A percentile compares a stretch with the other conserved stretches of the same genome.
Evolutionary conservation across 1,140 invertebrate species (phyloP).

Genomic region (Euwallacea fornicatus): DNA sequence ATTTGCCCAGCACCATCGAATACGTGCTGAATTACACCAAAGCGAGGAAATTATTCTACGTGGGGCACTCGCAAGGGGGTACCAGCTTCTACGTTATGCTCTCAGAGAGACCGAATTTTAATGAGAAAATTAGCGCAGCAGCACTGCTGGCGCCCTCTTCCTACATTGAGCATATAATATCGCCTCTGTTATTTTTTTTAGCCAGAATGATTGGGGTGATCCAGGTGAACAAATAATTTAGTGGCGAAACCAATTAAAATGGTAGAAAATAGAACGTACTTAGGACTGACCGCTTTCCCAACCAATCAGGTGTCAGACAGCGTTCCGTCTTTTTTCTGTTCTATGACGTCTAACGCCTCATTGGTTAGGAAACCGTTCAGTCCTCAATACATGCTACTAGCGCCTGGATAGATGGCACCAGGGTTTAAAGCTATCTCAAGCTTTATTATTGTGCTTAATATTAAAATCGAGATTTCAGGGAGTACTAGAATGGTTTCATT

Average conservation of each 20-base stretch:
- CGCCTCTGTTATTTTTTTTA: constrained; percentile 3
- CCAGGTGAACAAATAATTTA: background rate
- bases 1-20: constrained; percentile 63
- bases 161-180: constrained; percentile 23
- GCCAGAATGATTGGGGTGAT: background rate
- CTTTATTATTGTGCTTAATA: background rate
- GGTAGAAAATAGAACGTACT: background rate
- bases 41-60: constrained; percentile 38
- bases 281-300: too few species aligned
- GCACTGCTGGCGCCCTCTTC: constrained; percentile 41
- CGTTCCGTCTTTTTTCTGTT: background rate
- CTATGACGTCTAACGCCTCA: too few species aligned
- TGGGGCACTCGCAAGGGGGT: constrained; percentile 59
- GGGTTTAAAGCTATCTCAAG: too few species aligned
- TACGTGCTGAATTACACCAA: constrained; percentile 51
- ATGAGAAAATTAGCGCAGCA: constrained; percentile 55
- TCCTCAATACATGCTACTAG: too few species aligned
- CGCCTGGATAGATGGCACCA: too few species aligned
- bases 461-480: constrained; percentile 6
- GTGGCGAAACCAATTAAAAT: background rate
- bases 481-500: constrained; percentile 4
- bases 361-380: too few species aligned
- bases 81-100: constrained; percentile 66
- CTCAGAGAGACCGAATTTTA: constrained; percentile 64
- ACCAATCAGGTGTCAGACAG: background rate